Conservation (phyloP, 2,888 invertebrate species). For the Candidula unifasciata region DNA sequence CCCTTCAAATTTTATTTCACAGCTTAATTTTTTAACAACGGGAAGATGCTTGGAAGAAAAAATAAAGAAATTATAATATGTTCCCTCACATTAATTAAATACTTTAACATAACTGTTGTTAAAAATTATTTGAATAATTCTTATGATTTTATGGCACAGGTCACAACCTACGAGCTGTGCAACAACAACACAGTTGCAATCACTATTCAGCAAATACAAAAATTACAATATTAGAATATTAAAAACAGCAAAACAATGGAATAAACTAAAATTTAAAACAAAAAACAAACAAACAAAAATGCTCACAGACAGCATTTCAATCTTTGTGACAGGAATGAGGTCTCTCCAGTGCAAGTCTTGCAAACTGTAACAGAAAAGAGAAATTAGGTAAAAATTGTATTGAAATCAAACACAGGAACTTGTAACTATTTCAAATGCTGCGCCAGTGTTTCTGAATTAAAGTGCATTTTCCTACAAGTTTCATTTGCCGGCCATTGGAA, state of each 20-base stretch:
- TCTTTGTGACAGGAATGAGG: slow-evolving; percentile 95
- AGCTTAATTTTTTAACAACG: no score
- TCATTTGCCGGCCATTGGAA: no score
- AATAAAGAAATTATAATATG: no score
- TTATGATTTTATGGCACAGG: no score
- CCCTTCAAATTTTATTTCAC: no score
- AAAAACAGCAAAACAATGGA: neutral
- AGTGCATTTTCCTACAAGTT: no score
- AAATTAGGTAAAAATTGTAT: neutral
- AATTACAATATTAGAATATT: neutral
- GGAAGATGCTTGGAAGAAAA: no score
- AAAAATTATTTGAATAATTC: neutral
- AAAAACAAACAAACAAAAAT: neutral
- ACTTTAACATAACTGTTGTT: neutral
- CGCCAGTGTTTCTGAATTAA: no score
- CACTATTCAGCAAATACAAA: neutral
- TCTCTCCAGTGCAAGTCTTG: slow-evolving; percentile 87
- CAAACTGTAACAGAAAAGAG: slow-evolving; percentile 50
- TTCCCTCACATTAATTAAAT: neutral
- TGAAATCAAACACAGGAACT: no score
- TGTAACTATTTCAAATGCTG: no score
- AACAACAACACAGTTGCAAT: neutral
- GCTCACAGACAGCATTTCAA: slow-evolving; percentile 90
- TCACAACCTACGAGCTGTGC: neutral
- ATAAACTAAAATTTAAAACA: neutral